phyloP scores from a whole-genome alignment of 2,888 invertebrate genomes.

The Cryptocephalus moraei region DNA sequence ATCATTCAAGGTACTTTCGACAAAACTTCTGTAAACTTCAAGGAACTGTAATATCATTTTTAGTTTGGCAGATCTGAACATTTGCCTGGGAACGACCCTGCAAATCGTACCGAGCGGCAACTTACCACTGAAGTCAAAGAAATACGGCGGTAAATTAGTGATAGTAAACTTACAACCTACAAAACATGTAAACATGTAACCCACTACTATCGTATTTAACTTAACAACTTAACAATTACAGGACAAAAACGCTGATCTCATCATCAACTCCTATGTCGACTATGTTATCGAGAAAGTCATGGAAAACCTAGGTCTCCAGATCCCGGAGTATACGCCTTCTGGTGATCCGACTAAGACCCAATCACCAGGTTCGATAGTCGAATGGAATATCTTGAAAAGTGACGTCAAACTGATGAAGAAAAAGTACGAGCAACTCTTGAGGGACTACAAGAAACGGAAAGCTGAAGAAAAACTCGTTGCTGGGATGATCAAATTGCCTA shows the following conservation, averaged over 20 bases:
- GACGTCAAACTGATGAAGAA: constrained; percentile 52
- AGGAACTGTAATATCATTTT: constrained; percentile 1
- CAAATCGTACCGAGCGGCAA: constrained; percentile 97
- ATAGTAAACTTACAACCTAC: constrained; percentile 97
- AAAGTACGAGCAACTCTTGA: constrained; percentile 45
- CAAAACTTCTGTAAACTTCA: not conserved
- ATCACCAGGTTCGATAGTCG: constrained; percentile 37
- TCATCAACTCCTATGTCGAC: constrained; percentile 85
- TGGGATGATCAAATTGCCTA: constrained; percentile 8
- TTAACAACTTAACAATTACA: constrained; percentile 33
- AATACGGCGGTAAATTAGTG: constrained; percentile 78
- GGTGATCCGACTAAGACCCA: constrained; percentile 57
- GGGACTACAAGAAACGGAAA: constrained; percentile 27
- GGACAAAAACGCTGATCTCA: constrained; percentile 85
- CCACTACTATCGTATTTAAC: not conserved
- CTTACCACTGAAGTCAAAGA: constrained; percentile 75
- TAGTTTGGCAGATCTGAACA: constrained; percentile 86
- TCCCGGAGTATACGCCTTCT: constrained; percentile 57
- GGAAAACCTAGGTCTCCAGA: constrained; percentile 60
- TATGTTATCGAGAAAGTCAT: constrained; percentile 65
- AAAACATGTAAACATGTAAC: constrained; percentile 65
- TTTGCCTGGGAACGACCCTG: constrained; percentile 93
- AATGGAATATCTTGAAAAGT: constrained; percentile 63
- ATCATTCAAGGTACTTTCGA: constrained; percentile 69
- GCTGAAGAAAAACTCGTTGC: constrained; percentile 14